Conservation (phyloP, 2,888 invertebrate species). For the Pollenia griseotomentosa region DNA sequence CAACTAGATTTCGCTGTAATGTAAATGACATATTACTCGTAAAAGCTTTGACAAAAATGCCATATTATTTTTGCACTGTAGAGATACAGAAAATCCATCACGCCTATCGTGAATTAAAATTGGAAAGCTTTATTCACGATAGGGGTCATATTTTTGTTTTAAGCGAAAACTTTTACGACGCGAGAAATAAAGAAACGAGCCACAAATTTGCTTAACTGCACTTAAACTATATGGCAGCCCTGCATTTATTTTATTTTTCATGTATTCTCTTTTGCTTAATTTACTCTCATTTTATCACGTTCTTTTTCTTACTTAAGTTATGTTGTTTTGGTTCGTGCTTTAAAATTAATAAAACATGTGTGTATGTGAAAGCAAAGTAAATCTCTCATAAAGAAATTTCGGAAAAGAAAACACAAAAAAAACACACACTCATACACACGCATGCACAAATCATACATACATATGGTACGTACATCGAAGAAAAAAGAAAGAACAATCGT, state of each 20-base stretch:
- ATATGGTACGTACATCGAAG: conserved; percentile 1
- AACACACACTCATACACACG: conserved; percentile 27
- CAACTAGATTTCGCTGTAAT: no score
- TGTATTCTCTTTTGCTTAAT: conserved; percentile 32
- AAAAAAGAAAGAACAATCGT: conserved; percentile 64
- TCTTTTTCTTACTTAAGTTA: conserved; percentile 49
- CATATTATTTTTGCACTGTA: no score
- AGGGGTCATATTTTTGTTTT: no score
- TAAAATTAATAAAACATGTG: conserved; percentile 54
- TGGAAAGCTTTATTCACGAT: no score
- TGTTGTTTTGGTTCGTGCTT: conserved; percentile 34
- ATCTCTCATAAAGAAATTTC: conserved; percentile 65
- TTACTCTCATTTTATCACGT: conserved; percentile 45
- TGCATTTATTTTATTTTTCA: neutral
- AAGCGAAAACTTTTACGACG: no score
- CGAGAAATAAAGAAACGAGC: no score
- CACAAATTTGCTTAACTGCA: no score
- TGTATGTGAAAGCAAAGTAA: conserved; percentile 65
- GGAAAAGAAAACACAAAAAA: conserved; percentile 58
- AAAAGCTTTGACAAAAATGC: no score
- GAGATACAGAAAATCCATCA: no score
- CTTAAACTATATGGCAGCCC: conserved; percentile 35
- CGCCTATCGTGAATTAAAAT: no score
- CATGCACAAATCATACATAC: conserved; percentile 11
- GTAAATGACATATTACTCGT: no score